Conservation (phyloP, 1,140 invertebrate species). For the Mylabris phalerata region DNA sequence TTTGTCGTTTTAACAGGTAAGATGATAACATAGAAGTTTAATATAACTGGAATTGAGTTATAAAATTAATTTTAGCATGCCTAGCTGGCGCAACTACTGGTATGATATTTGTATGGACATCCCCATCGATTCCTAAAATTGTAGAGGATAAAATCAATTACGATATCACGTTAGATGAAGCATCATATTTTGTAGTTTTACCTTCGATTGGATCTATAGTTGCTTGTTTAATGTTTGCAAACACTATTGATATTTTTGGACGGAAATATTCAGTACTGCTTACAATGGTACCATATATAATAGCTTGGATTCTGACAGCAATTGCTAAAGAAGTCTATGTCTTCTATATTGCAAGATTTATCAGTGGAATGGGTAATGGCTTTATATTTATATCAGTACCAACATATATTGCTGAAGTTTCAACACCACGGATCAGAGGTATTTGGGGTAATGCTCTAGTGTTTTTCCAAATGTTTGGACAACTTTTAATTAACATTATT, state of each 20-base stretch:
- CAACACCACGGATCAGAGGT: slow-evolving; percentile 25
- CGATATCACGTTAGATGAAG: slow-evolving; percentile 21
- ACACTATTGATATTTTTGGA: slow-evolving; percentile 20
- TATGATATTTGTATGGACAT: slow-evolving; percentile 20
- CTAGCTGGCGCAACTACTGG: slow-evolving; percentile 13
- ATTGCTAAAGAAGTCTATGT: slow-evolving; percentile 21
- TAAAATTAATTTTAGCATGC: slow-evolving; percentile 14
- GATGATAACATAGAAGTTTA: not conserved
- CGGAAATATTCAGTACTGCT: slow-evolving; percentile 24
- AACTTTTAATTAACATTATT: slow-evolving; percentile 44
- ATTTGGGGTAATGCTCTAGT: slow-evolving; percentile 43
- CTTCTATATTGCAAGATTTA: slow-evolving; percentile 25
- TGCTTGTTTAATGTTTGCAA: slow-evolving; percentile 14
- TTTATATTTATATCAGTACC: slow-evolving; percentile 27
- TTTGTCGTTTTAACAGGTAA: slow-evolving; percentile 19
- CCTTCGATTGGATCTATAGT: slow-evolving; percentile 18
- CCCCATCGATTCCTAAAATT: slow-evolving; percentile 22
- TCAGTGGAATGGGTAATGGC: slow-evolving; percentile 30
- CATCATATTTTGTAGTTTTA: slow-evolving; percentile 20
- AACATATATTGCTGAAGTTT: slow-evolving; percentile 25
- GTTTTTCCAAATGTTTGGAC: slow-evolving; percentile 45
- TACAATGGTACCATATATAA: slow-evolving; percentile 19
- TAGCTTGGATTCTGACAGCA: slow-evolving; percentile 18
- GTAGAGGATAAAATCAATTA: slow-evolving; percentile 23
- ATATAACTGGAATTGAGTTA: not conserved